A percentile compares a stretch with the other conserved stretches of the same genome.
Conservation (phyloP, 1,140 invertebrate species). For the Drosophila watanabei region DNA sequence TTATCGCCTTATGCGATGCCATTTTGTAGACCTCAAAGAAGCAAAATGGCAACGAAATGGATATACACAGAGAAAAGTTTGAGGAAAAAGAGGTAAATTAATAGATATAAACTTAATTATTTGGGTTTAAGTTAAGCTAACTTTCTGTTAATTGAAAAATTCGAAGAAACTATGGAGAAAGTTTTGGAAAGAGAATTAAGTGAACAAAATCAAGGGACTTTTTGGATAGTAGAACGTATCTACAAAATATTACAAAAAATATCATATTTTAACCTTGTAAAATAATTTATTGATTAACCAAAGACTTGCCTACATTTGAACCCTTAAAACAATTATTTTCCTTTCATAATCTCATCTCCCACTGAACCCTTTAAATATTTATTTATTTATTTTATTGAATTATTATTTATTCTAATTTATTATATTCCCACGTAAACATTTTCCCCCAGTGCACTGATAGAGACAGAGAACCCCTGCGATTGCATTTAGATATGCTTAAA, state of each 20-base stretch:
- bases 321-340: too few species aligned
- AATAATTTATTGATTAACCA: too few species aligned
- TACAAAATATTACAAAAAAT: too few species aligned
- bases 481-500: constrained; percentile 73
- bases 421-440: neutral
- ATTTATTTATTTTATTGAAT: neutral
- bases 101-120: too few species aligned
- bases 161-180: neutral
- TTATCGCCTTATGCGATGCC: constrained; percentile 67
- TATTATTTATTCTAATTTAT: neutral
- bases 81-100: fast-evolving
- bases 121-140: neutral
- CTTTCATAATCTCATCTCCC: too few species aligned
- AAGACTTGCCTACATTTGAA: too few species aligned
- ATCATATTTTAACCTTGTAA: too few species aligned
- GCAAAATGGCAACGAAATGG: neutral
- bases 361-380: neutral
- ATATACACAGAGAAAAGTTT: neutral
- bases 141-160: neutral
- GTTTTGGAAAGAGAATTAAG: too few species aligned
- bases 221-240: too few species aligned
- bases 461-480: constrained; percentile 24
- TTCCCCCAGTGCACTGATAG: constrained; percentile 3
- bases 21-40: constrained; percentile 40
- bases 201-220: too few species aligned